Evolutionary conservation across 2,888 invertebrate genomes (phyloP).

Genomic region (Andrena bucephala): DNA sequence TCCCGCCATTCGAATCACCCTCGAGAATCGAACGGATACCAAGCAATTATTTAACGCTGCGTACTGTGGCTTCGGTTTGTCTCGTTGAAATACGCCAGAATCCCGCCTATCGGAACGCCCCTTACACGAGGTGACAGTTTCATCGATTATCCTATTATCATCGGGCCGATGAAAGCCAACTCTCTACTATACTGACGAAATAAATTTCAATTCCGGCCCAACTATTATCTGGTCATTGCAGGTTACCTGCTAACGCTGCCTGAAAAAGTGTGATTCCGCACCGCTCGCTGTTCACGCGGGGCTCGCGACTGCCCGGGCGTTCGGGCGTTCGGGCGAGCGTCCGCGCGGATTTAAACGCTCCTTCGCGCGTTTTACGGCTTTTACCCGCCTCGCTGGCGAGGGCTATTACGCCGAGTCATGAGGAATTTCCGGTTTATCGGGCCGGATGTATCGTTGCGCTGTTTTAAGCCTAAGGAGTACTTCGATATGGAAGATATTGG

Average conservation of each 20-base stretch:
- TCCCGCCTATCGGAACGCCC: conserved; percentile 70
- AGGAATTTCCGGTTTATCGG: too few species aligned
- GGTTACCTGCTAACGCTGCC: conserved; percentile 27
- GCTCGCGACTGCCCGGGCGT: not conserved
- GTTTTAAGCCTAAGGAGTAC: too few species aligned
- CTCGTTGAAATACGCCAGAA: conserved; percentile 74
- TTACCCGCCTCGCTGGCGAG: not conserved
- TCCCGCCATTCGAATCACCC: conserved; percentile 75
- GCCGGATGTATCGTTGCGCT: too few species aligned
- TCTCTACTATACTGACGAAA: conserved; percentile 53
- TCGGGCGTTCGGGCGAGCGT: not conserved
- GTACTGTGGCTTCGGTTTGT: conserved; percentile 74
- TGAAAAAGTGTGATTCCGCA: conserved; percentile 51
- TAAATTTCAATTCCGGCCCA: conserved; percentile 57
- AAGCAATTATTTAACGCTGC: conserved; percentile 77
- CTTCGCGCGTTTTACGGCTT: not conserved
- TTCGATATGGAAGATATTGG: too few species aligned
- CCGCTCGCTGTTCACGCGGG: not conserved
- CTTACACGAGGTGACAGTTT: conserved; percentile 71
- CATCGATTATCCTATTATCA: conserved; percentile 76
- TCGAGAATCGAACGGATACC: conserved; percentile 76
- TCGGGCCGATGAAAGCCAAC: conserved; percentile 61
- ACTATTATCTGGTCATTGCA: conserved; percentile 59
- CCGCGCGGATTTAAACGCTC: not conserved
- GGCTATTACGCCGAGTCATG: too few species aligned